Base-by-base conservation (phyloP, 1,140 invertebrate species). In the Bombus pascuorum region DNA sequence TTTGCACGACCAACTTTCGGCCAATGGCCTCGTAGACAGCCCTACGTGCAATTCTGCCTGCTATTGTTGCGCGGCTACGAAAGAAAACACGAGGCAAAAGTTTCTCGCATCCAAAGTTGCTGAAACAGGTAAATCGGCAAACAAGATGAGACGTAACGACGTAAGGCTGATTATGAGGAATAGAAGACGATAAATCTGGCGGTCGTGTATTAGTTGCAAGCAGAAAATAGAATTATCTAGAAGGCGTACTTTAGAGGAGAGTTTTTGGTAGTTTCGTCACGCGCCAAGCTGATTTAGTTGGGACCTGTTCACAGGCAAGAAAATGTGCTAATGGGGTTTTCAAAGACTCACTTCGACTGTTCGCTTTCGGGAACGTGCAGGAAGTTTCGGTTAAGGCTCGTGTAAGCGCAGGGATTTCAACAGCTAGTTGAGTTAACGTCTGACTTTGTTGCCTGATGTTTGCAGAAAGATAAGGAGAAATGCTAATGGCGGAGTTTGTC, bases 1-100 rank as follows among this genome's bases (percentile, higher is more conserved):
- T 81, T 79, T 42, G 47, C 18, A 18, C 10, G 32, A 83, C 25
- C 47, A 87, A 87, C 62, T 88, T 83, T 82, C 59, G 71, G 2
- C 37, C 71, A 18, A 25, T 66, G 42, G 65, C 68, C 9, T n/a
- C 44, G 42, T 15, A 77, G 9, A 62, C 34, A 39, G 8, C 77
- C 47, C 22, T 32, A 15, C 15, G 4, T 59, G 68, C 37, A 59
- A 62, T 81, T 53, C 34, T 18, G 6, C 22, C 37, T 13, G 10
- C 32, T 37, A 44, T 74, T 74, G 68, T 81, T 53, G 10, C 28
- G 9, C 22, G 28, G 71, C 8, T 18, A 34, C 18, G 34, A 1
- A 81, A 59, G 37, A 34, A 47, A 68, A 22, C 57, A 32, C 44
- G 47, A 34, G 12, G 9, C 42, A 25, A 37, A 82, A 39, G 39